These are phyloP conservation scores for Cranoglanis bouderius DNA, from an alignment of 2,113 vertebrate genomes.

Conservation along the genomic window DNA sequence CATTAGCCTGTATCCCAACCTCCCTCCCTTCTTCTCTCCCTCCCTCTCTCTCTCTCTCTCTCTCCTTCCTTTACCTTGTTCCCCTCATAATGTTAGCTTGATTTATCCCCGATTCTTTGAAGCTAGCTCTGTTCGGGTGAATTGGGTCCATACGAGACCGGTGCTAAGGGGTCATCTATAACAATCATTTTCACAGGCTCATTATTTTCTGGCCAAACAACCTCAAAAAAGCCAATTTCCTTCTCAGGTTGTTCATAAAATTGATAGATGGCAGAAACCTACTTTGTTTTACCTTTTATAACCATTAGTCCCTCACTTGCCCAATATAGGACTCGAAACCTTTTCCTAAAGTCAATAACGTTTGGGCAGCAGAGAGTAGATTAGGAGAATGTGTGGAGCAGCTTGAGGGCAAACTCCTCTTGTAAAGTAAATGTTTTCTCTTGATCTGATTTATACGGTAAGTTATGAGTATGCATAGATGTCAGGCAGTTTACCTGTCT, in stretches of 20 bases:
- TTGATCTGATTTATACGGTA: slow-evolving; percentile 58
- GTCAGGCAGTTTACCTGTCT: background rate
- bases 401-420: slow-evolving; percentile 65
- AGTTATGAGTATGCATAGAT: slow-evolving; percentile 64
- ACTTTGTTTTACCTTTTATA: slow-evolving; percentile 67
- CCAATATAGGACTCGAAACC: slow-evolving; percentile 62
- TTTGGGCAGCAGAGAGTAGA: background rate
- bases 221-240: slow-evolving; percentile 73
- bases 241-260: slow-evolving; percentile 74
- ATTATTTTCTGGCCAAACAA: slow-evolving; percentile 72
- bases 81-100: slow-evolving; percentile 66
- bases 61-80: slow-evolving; percentile 47
- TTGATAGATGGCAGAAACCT: slow-evolving; percentile 77
- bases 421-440: slow-evolving; percentile 59
- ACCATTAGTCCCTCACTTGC: slow-evolving; percentile 62
- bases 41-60: slow-evolving; percentile 59
- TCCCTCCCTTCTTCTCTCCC: slow-evolving; percentile 61
- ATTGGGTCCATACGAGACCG: slow-evolving; percentile 73
- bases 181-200: slow-evolving; percentile 75
- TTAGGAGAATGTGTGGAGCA: slow-evolving; percentile 60
- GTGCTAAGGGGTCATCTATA: slow-evolving; percentile 73
- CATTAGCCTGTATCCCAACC: slow-evolving; percentile 67
- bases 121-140: slow-evolving; percentile 60
- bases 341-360: slow-evolving; percentile 67
- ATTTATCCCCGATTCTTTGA: slow-evolving; percentile 76